Evolutionary conservation across 2,797 vertebrate genomes (phyloP).

Genomic region (Sebastes iracundus): DNA sequence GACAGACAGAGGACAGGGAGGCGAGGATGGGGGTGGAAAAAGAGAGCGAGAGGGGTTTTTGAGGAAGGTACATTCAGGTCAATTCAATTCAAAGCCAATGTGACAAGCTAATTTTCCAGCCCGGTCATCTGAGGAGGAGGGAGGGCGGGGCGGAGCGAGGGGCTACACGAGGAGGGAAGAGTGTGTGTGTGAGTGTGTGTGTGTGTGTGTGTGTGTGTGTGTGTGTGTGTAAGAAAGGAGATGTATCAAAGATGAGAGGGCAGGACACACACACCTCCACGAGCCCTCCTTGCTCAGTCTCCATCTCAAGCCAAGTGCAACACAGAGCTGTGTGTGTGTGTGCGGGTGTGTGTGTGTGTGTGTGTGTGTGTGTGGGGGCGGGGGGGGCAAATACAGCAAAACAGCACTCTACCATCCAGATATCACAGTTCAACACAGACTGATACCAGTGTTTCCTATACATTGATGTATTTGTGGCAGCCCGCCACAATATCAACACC

Average conservation of each 20-base stretch:
- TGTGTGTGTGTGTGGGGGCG: neutral
- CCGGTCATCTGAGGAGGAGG: conserved; percentile 78
- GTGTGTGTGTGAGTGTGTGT: neutral
- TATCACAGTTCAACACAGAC: neutral
- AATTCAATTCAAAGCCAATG: conserved; percentile 85
- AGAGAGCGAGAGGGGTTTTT: neutral
- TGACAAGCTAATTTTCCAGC: conserved; percentile 86
- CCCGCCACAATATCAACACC: neutral
- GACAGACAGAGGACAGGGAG: neutral
- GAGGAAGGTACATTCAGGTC: conserved; percentile 83
- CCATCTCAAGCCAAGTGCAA: conserved; percentile 30
- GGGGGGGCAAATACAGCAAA: neutral
- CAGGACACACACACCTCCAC: conserved; percentile 32
- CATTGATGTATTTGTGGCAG: neutral
- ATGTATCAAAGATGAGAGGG: conserved; percentile 39
- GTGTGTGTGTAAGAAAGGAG: neutral
- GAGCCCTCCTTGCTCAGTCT: neutral
- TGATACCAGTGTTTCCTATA: neutral
- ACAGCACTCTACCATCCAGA: neutral
- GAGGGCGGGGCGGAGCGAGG: neutral
- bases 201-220: neutral
- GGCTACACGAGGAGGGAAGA: neutral
- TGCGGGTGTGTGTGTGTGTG: neutral
- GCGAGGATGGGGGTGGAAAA: neutral
- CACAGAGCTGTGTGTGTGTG: conserved; percentile 14